Conservation (phyloP, 2,888 invertebrate species). For the Leptinotarsa peninsularis region DNA sequence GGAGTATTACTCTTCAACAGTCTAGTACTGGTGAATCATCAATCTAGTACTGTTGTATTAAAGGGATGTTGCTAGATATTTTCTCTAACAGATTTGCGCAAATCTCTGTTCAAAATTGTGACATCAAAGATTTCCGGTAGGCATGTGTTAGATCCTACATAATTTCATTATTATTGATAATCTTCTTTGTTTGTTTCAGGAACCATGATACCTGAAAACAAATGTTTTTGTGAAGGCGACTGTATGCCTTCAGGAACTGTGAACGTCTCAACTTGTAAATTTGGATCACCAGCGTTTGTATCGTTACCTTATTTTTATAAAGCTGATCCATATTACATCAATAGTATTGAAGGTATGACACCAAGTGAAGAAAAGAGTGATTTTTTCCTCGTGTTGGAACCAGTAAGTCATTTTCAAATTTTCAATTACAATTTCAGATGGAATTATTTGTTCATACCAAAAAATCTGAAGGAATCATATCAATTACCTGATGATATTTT, state of each 20-base stretch:
- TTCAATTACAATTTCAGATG: background rate
- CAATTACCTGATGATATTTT: too few relatives aligned
- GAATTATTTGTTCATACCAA: too few relatives aligned
- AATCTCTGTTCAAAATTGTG: too few relatives aligned
- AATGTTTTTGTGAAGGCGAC: slow-evolving; percentile 80
- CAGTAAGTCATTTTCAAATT: slow-evolving; percentile 66
- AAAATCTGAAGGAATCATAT: too few relatives aligned
- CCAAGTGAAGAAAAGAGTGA: slow-evolving; percentile 79
- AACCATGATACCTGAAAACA: slow-evolving; percentile 71
- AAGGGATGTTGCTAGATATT: too few relatives aligned
- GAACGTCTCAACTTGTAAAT: slow-evolving; percentile 83
- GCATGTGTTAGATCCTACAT: too few relatives aligned
- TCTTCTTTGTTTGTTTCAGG: slow-evolving; percentile 65
- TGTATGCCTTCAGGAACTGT: slow-evolving; percentile 80
- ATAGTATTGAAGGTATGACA: slow-evolving; percentile 75
- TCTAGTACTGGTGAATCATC: too few relatives aligned
- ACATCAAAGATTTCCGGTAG: too few relatives aligned
- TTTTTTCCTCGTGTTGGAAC: slow-evolving; percentile 82
- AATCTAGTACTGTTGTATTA: too few relatives aligned
- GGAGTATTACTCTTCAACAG: too few relatives aligned
- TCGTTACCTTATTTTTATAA: slow-evolving; percentile 87
- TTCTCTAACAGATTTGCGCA: too few relatives aligned
- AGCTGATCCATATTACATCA: slow-evolving; percentile 76
- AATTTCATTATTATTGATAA: too few relatives aligned
- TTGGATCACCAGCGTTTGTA: slow-evolving; percentile 84